A percentile compares a stretch with the other conserved stretches of the same genome.
Conservation (phyloP, 2,113 vertebrate genomes). For the Daboia siamensis region DNA sequence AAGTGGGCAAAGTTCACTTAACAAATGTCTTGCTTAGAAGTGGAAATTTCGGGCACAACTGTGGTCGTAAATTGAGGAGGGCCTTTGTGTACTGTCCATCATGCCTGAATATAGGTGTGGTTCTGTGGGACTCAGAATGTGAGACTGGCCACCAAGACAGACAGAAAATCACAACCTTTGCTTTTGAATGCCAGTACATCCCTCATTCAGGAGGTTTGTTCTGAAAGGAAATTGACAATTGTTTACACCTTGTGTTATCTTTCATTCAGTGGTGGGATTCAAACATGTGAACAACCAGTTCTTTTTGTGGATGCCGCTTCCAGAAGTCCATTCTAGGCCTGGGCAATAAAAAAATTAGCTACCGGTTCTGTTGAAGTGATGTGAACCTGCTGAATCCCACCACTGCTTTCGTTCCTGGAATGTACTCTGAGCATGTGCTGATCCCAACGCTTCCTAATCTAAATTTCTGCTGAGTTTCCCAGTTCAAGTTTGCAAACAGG, state of each 20-base stretch:
- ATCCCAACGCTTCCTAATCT: not conserved
- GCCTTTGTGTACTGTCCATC: too few relatives aligned
- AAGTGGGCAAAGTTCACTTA: too few relatives aligned
- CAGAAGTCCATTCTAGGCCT: too few relatives aligned
- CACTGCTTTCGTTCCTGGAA: not conserved
- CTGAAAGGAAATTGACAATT: not conserved
- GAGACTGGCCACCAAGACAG: not conserved
- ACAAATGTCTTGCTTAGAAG: too few relatives aligned
- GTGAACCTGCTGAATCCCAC: too few relatives aligned
- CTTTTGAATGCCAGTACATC: not conserved
- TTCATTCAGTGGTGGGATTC: not conserved
- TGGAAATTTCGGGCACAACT: too few relatives aligned
- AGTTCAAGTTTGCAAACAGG: not conserved
- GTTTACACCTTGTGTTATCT: not conserved
- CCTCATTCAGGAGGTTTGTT: not conserved
- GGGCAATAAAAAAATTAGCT: too few relatives aligned
- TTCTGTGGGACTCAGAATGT: not conserved
- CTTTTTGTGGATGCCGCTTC: too few relatives aligned
- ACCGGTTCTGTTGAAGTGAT: too few relatives aligned
- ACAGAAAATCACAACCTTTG: not conserved
- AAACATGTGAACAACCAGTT: too few relatives aligned
- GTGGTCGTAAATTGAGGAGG: too few relatives aligned
- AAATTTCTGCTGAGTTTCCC: not conserved
- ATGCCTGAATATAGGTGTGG: not conserved
- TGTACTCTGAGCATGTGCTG: not conserved